Evolutionary conservation across 1,140 invertebrate species (phyloP).

Genomic region (Drosophila lowei): DNA sequence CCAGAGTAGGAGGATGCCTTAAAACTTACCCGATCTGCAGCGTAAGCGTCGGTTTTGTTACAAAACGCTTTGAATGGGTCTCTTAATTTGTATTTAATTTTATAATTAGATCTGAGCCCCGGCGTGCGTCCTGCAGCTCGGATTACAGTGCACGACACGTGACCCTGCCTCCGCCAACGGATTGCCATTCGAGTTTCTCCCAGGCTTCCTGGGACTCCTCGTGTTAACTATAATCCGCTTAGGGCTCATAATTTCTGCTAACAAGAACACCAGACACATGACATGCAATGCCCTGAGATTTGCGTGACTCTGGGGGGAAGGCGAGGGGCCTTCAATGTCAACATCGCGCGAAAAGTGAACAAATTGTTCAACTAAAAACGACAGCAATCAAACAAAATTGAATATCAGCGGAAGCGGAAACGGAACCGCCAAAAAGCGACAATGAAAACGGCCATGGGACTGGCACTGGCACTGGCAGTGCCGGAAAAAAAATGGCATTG

Average conservation of each 20-base stretch:
- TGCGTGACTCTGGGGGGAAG: neutral
- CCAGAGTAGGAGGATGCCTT: no score
- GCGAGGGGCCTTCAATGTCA: constrained; percentile 61
- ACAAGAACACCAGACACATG: neutral
- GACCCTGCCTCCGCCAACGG: constrained; percentile 25
- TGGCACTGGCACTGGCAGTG: constrained; percentile 3
- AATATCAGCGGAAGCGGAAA: constrained; percentile 76
- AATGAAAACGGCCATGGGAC: constrained; percentile 18
- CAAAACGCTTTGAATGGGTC: constrained; percentile 47
- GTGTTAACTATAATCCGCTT: constrained; percentile 72
- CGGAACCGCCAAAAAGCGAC: constrained; percentile 54
- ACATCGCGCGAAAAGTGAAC: constrained; percentile 69
- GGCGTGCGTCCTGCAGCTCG: constrained; percentile 54
- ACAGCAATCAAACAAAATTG: constrained; percentile 80
- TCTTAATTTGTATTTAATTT: constrained; percentile 77
- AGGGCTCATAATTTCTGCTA: constrained; percentile 42
- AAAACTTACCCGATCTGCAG: neutral
- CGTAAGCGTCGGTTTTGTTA: constrained; percentile 13
- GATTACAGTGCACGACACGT: constrained; percentile 54
- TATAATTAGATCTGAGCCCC: constrained; percentile 72
- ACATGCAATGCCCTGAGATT: constrained; percentile 14
- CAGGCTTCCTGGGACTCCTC: constrained; percentile 7
- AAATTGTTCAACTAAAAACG: constrained; percentile 77
- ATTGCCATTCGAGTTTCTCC: neutral
- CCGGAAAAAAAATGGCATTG: constrained; percentile 4